Evolutionary conservation across 2,113 vertebrate species (phyloP).

Genomic region (Alaudala cheleensis): DNA sequence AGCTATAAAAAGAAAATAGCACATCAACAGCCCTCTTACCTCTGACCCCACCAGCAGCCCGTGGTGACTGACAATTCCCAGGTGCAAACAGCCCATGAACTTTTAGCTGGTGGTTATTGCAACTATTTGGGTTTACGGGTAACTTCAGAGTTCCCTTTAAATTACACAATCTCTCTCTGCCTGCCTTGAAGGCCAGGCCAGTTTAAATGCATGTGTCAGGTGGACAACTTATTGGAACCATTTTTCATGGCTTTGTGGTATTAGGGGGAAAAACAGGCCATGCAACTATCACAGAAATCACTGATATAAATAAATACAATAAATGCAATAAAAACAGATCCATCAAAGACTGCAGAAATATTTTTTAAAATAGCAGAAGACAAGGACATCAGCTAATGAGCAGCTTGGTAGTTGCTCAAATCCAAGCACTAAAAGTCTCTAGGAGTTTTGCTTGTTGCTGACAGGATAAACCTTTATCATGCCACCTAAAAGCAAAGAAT

Average conservation of each 20-base stretch:
- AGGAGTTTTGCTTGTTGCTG: not conserved
- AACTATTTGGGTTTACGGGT: not conserved
- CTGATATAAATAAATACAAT: not conserved
- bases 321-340: not conserved
- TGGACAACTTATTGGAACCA: not conserved
- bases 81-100: not conserved
- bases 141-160: not conserved
- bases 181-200: not conserved
- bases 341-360: not conserved
- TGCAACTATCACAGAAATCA: not conserved
- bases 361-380: not conserved
- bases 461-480: not conserved
- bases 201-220: not conserved
- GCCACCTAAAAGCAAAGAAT: not conserved
- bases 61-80: not conserved
- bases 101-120: not conserved
- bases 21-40: not conserved
- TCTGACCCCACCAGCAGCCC: not conserved
- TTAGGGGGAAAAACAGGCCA: not conserved
- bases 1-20: constrained; percentile 40
- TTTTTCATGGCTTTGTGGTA: not conserved
- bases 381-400: not conserved
- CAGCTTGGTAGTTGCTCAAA: not conserved
- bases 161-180: not conserved
- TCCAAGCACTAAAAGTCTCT: not conserved